These are phyloP conservation scores for Aphelenchoides bicaudatus DNA, from an alignment of 2,888 invertebrate genomes.

Conservation along the genomic window DNA sequence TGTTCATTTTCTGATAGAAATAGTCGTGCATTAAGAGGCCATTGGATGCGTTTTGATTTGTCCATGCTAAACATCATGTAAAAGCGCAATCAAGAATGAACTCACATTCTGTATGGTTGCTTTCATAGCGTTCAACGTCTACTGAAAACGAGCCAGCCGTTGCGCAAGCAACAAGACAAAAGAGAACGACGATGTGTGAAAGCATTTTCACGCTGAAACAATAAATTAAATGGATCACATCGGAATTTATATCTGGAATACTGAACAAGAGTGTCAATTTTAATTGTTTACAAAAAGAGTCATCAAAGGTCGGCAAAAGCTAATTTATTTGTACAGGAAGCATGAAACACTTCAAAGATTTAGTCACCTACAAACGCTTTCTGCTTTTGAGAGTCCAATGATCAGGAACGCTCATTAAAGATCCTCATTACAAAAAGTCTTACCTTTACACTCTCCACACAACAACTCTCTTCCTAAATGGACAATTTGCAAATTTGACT, in stretches of 20 bases:
- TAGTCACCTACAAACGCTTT: too few species aligned
- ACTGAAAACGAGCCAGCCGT: neutral
- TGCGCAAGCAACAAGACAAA: neutral
- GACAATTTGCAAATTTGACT: too few species aligned
- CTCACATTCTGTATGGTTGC: neutral
- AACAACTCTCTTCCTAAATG: too few species aligned
- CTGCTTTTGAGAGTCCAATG: too few species aligned
- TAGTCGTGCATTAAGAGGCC: neutral
- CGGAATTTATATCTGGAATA: neutral
- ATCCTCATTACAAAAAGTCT: too few species aligned
- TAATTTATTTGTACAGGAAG: too few species aligned
- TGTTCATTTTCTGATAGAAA: neutral
- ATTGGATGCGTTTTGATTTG: neutral
- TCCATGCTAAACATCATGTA: neutral
- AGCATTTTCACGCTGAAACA: constrained; percentile 1
- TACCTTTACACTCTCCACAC: too few species aligned
- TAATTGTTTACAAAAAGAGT: too few species aligned
- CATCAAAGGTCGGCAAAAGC: too few species aligned
- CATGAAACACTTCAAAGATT: too few species aligned
- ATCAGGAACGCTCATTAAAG: too few species aligned
- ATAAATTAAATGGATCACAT: neutral
- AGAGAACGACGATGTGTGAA: neutral
- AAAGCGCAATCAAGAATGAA: neutral
- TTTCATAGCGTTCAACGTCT: constrained; percentile 7
- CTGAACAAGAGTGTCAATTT: neutral